Evolutionary conservation across 2,888 invertebrate species (phyloP).

Genomic region (Leptopilina drosophilae): DNA sequence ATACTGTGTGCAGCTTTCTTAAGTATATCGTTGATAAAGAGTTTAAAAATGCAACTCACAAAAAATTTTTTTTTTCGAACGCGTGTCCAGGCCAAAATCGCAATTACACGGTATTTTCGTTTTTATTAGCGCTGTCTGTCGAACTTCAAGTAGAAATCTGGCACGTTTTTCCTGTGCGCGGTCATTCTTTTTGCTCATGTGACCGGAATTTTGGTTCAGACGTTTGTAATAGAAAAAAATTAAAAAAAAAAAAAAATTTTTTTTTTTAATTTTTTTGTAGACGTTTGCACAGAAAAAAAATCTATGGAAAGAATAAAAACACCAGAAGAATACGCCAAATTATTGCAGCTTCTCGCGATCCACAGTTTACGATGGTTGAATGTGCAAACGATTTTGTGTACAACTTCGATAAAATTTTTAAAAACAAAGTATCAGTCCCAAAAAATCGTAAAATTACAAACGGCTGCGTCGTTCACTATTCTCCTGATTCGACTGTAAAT

Average conservation of each 20-base stretch:
- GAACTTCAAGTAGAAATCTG: not conserved
- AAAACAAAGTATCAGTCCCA: not conserved
- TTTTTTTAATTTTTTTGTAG: too few species aligned
- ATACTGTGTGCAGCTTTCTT: too few species aligned
- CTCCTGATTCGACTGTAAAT: not conserved
- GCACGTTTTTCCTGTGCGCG: not conserved
- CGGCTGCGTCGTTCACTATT: not conserved
- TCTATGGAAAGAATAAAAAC: not conserved
- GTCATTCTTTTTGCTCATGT: not conserved
- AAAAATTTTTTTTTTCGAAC: too few species aligned
- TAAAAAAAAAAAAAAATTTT: too few species aligned
- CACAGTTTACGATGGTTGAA: not conserved
- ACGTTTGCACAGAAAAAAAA: not conserved
- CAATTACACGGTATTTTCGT: not conserved
- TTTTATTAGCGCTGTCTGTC: not conserved
- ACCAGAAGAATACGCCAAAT: not conserved
- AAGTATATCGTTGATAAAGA: too few species aligned
- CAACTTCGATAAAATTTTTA: not conserved
- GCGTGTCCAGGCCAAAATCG: not conserved
- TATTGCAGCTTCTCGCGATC: not conserved
- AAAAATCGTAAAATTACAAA: not conserved
- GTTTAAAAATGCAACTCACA: too few species aligned
- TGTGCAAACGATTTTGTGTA: not conserved
- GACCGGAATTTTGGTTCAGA: too few species aligned
- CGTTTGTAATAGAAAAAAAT: too few species aligned